These are phyloP conservation scores for Leptinotarsa haldemani DNA, from an alignment of 2,888 invertebrate species.

Conservation along the genomic window DNA sequence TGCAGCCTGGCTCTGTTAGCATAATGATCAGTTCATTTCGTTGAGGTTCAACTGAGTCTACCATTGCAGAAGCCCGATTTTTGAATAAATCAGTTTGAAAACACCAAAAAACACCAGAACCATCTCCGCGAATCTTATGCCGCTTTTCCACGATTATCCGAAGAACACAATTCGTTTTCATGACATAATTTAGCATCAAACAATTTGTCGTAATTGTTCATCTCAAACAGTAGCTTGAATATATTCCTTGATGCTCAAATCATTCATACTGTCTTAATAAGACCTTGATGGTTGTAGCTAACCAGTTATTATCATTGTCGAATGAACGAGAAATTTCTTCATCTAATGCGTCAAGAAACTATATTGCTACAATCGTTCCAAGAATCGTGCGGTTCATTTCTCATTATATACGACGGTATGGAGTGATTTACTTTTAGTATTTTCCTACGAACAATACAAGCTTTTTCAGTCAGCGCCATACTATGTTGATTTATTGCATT, in stretches of 20 bases:
- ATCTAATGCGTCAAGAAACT: background rate
- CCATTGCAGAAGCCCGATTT: too few species aligned
- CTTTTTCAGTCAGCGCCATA: constrained; percentile 1
- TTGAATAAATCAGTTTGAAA: too few species aligned
- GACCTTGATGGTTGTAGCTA: background rate
- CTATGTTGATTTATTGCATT: constrained; percentile 6
- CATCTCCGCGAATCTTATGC: too few species aligned
- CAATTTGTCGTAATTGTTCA: background rate
- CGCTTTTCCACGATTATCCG: too few species aligned
- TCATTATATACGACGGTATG: constrained; percentile 3
- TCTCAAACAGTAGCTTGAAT: background rate
- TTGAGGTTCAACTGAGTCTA: too few species aligned
- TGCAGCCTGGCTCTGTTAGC: too few species aligned
- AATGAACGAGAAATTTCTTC: background rate
- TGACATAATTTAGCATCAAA: background rate
- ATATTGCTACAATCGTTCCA: constrained; percentile 2
- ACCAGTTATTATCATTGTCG: background rate
- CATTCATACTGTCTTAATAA: background rate
- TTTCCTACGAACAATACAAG: constrained; percentile 6
- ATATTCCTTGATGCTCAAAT: constrained; percentile 7
- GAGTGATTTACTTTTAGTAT: constrained; percentile 8
- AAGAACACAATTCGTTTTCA: background rate
- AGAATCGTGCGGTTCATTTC: constrained; percentile 15
- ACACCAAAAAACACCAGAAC: too few species aligned
- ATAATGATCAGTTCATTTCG: too few species aligned